Base-by-base conservation (phyloP, 1,140 invertebrate genomes). In the Choristoneura fumiferana region DNA sequence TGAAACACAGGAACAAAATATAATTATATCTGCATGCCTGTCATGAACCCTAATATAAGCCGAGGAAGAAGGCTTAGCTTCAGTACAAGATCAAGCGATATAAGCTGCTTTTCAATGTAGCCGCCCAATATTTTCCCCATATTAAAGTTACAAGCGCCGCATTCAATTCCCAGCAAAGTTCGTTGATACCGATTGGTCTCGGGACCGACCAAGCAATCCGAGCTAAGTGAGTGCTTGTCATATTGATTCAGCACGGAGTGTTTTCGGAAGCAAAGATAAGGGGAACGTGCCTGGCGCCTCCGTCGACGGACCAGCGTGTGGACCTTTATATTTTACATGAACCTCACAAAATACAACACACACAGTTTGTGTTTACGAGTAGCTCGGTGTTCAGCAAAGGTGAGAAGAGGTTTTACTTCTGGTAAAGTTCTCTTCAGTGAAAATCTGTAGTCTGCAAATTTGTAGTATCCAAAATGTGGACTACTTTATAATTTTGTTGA, bases 261-360 rank as follows among this genome's bases (percentile, higher is more conserved):
- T 85, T 79, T 76, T 78, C 70, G 67, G 72, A 65, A 73, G 71
- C 60, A 73, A 63, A 73, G 78, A 83, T 83, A 83, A 73, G 72
- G 38, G 65, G 62, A 73, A 81, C 82, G 82, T 83, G 78, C 71
- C 78, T 76, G 55, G 57, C 57, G 65, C 33, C 62, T 63, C 53
- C 58, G 40, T 33, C 60, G 53, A 14, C 72, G 69, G 76, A 73
- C 79, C 71, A 77, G 60, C 54, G 37, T 75, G 67, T 71, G 63
- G 65, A 73, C 66, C 62, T 75, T 78, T 66, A 62, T 72, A 70
- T 69, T 80, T 77, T 67, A 68, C 63, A 66, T 18, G 15, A 6
- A 13, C n/a, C 57, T 71, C 64, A 65, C 39, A 55, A 57, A n/a
- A n/a, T n/a, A n/a, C 40, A 67, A 52, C 65, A 49, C 43, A 18